Percentiles rank a stretch among this genome's conserved stretches.
phyloP scores from a whole-genome alignment of 1,140 invertebrate species.

The Leptonema lineaticorne region DNA sequence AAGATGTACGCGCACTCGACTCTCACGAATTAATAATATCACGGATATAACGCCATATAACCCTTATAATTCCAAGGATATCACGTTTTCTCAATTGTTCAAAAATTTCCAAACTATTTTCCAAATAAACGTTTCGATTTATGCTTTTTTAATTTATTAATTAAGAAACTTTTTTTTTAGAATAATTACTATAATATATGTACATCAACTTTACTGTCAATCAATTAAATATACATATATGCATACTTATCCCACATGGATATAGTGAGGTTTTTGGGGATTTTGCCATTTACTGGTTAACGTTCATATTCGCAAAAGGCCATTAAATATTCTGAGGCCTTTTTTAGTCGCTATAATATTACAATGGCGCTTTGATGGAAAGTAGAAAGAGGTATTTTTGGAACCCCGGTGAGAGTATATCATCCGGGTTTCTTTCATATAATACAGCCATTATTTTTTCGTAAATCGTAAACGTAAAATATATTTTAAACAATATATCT shows the following conservation, averaged over 20 bases:
- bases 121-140: neutral
- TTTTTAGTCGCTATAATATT: neutral
- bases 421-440: neutral
- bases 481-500: no score
- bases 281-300: neutral
- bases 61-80: neutral
- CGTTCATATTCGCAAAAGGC: neutral
- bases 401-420: neutral
- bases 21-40: neutral
- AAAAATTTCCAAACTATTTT: neutral
- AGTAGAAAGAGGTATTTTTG: neutral
- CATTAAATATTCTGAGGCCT: conserved; percentile 11
- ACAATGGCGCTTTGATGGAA: neutral
- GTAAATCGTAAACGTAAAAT: neutral
- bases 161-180: neutral
- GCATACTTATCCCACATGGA: neutral
- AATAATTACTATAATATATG: no score
- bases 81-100: neutral
- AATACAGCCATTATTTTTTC: neutral
- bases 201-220: no score
- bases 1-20: neutral
- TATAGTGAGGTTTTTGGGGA: conserved; percentile 1
- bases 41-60: no score
- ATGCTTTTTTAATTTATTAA: neutral
- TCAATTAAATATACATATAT: neutral